A percentile compares a stretch with the other conserved stretches of the same genome.
These are phyloP conservation scores for Ceryle rudis DNA, from an alignment of 2,797 vertebrate genomes.

Conservation along the genomic window DNA sequence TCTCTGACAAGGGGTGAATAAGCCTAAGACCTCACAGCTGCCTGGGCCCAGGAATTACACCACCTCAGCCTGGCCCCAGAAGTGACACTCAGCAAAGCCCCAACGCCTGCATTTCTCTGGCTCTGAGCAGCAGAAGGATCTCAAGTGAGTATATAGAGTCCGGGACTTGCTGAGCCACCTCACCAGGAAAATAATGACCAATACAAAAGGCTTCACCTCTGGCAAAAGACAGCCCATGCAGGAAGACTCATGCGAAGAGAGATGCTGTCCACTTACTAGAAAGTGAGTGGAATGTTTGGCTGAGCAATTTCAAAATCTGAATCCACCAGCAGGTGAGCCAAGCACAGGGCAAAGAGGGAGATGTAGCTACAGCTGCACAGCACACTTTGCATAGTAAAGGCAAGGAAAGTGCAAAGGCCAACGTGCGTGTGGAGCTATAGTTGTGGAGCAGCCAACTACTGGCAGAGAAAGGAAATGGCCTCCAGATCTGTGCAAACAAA, in stretches of 20 bases:
- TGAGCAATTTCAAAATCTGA: neutral
- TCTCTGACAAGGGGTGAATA: neutral
- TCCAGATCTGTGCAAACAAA: neutral
- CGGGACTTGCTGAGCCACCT: neutral
- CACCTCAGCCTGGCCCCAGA: neutral
- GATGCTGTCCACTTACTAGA: neutral
- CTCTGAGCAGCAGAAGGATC: neutral
- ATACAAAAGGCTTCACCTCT: neutral
- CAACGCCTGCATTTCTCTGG: rapidly evolving
- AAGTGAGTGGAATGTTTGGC: neutral
- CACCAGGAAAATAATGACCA: neutral
- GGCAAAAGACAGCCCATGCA: neutral
- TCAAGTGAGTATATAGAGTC: neutral
- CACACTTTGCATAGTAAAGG: neutral
- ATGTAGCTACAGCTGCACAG: neutral
- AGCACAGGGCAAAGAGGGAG: rapidly evolving
- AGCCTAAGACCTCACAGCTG: neutral
- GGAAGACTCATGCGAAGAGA: neutral
- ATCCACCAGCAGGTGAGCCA: neutral
- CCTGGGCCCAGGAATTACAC: too few relatives aligned
- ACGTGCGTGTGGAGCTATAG: rapidly evolving
- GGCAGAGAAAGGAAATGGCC: neutral
- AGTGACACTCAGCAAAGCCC: neutral
- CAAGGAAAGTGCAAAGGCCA: neutral
- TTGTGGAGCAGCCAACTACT: neutral